A percentile compares a stretch with the other conserved stretches of the same genome.
Evolutionary conservation across 2,113 vertebrate genomes (phyloP).

Genomic region (Rhodinocichla rosea): DNA sequence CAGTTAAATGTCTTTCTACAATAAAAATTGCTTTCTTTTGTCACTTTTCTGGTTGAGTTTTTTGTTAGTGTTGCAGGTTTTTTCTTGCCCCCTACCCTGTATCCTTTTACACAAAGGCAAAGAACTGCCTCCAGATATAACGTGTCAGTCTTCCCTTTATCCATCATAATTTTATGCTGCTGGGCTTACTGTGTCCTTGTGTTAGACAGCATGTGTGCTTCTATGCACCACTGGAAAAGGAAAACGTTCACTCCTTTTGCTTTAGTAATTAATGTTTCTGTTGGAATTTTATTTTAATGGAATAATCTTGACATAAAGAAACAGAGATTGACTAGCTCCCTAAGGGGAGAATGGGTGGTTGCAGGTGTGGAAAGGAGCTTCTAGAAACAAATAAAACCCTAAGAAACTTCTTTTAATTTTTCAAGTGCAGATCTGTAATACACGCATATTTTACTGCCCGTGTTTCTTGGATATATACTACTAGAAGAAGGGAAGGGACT

Average conservation of each 20-base stretch:
- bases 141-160: background rate
- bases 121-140: background rate
- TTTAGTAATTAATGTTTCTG: background rate
- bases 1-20: background rate
- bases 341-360: too few species aligned
- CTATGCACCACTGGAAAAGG: background rate
- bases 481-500: background rate
- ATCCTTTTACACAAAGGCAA: background rate
- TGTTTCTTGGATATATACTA: background rate
- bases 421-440: background rate
- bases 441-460: fast-evolving
- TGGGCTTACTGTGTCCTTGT: background rate
- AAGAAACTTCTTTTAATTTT: background rate
- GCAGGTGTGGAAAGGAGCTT: background rate
- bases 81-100: background rate
- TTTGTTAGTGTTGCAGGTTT: background rate
- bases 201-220: background rate
- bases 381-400: background rate
- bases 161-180: background rate
- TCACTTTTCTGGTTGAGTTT: background rate
- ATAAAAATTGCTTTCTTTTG: background rate
- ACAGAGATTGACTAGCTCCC: background rate
- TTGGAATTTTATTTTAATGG: background rate
- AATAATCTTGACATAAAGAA: background rate
- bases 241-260: background rate